A percentile compares a stretch with the other conserved stretches of the same genome.
Conservation (phyloP, 2,888 invertebrate species). For the Hypsopygia costalis region DNA sequence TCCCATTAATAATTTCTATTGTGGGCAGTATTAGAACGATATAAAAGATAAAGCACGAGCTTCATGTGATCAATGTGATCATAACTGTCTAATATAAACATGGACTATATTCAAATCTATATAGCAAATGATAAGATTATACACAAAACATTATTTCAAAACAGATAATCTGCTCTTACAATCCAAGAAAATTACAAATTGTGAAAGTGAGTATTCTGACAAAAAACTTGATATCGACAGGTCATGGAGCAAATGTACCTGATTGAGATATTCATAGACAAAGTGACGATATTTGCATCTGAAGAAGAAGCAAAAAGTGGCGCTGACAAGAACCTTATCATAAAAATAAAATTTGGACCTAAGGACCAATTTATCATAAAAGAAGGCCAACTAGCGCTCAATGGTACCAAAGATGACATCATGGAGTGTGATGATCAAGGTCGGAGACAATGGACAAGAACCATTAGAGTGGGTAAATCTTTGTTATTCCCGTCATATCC, state of each 20-base stretch:
- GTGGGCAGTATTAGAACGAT: no score
- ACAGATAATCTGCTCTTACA: no score
- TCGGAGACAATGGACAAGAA: conserved; percentile 53
- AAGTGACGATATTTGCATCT: conserved; percentile 61
- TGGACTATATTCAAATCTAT: no score
- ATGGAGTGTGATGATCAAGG: conserved; percentile 51
- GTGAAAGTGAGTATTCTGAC: conserved; percentile 56
- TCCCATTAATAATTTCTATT: no score
- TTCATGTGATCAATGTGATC: no score
- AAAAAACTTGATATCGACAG: conserved; percentile 63
- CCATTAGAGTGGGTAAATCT: conserved; percentile 75
- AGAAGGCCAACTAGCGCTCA: conserved; percentile 60
- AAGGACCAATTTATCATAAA: conserved; percentile 71
- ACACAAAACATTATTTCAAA: no score
- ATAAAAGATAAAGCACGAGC: no score
- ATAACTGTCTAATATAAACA: no score
- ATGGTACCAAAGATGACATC: conserved; percentile 47
- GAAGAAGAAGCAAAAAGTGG: conserved; percentile 43
- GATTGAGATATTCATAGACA: conserved; percentile 78
- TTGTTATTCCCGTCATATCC: conserved; percentile 73
- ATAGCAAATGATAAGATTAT: no score
- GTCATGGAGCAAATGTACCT: conserved; percentile 80
- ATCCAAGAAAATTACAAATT: no score
- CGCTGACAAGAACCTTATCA: conserved; percentile 61
- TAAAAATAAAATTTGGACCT: conserved; percentile 72